Conservation (phyloP, 2,888 invertebrate species). For the Anthophora plumipes region DNA sequence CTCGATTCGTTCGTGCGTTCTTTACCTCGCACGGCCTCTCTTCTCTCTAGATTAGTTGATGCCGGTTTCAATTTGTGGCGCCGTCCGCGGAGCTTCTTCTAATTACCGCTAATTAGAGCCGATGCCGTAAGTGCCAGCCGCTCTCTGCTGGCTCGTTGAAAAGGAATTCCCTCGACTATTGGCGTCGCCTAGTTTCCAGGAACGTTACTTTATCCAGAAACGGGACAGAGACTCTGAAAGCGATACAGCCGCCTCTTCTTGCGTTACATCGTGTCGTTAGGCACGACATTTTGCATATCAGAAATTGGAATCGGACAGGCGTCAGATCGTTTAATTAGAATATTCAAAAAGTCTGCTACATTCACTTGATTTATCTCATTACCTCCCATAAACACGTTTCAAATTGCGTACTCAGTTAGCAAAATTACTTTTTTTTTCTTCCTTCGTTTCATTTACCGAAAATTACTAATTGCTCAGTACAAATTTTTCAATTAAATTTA, state of each 20-base stretch:
- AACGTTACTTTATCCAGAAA: slow-evolving; percentile 40
- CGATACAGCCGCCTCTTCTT: slow-evolving; percentile 21
- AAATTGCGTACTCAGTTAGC: not conserved
- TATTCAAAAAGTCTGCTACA: not conserved
- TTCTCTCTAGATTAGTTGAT: slow-evolving; percentile 59
- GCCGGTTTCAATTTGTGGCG: slow-evolving; percentile 73
- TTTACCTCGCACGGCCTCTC: slow-evolving; percentile 36
- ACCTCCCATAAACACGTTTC: not conserved
- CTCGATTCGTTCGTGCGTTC: slow-evolving; percentile 41
- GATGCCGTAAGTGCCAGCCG: slow-evolving; percentile 62
- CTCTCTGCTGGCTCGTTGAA: slow-evolving; percentile 40
- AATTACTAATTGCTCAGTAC: too few relatives aligned
- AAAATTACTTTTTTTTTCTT: too few relatives aligned
- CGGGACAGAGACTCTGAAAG: slow-evolving; percentile 5
- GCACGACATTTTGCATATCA: not conserved
- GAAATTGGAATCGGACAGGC: not conserved
- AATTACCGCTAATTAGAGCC: slow-evolving; percentile 77
- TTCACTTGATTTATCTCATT: not conserved
- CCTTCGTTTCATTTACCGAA: too few relatives aligned
- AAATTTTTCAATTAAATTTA: too few relatives aligned
- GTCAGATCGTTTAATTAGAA: not conserved
- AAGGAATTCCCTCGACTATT: slow-evolving; percentile 53
- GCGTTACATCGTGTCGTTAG: slow-evolving; percentile 17
- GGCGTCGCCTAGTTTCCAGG: slow-evolving; percentile 56
- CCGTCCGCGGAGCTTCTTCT: slow-evolving; percentile 72